These are phyloP conservation scores for Coregonus clupeaformis DNA, from an alignment of 2,113 vertebrate species.

Conservation along the genomic window DNA sequence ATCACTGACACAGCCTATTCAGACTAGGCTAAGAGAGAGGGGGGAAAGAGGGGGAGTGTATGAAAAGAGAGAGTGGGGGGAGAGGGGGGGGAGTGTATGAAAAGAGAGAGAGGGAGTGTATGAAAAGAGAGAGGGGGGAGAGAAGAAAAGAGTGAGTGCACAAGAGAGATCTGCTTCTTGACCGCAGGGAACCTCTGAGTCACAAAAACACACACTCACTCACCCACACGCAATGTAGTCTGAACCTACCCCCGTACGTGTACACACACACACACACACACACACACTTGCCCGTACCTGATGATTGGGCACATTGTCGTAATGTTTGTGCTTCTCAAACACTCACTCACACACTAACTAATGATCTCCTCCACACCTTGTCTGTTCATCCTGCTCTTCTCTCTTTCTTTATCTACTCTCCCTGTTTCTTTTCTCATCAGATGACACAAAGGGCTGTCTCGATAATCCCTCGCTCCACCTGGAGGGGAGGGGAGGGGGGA, in stretches of 20 bases:
- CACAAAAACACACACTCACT: slow-evolving; percentile 45
- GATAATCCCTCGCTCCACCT: slow-evolving; percentile 50
- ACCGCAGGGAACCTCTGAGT: slow-evolving; percentile 58
- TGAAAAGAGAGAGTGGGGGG: slow-evolving; percentile 54
- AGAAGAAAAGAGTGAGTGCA: slow-evolving; percentile 57
- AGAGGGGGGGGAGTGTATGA: slow-evolving; percentile 62
- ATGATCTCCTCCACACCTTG: not conserved
- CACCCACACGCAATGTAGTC: slow-evolving; percentile 33
- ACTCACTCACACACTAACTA: not conserved
- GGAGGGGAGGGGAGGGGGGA: too few relatives aligned
- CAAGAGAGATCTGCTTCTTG: slow-evolving; percentile 61
- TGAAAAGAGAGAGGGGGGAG: slow-evolving; percentile 58
- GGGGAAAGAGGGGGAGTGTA: slow-evolving; percentile 54
- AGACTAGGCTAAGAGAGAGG: slow-evolving; percentile 62
- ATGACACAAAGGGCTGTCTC: slow-evolving; percentile 33
- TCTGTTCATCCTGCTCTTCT: slow-evolving; percentile 7
- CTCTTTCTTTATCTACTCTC: slow-evolving; percentile 1
- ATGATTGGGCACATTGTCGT: too few relatives aligned
- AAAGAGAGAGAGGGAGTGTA: slow-evolving; percentile 52
- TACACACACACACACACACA: slow-evolving; percentile 36
- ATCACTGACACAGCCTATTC: slow-evolving; percentile 65
- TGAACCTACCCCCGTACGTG: not conserved
- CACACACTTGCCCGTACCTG: slow-evolving; percentile 3
- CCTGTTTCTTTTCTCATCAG: slow-evolving; percentile 31
- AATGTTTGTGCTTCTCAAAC: slow-evolving; percentile 6